Base-by-base conservation (phyloP, 2,888 invertebrate species). In the Alentia gelatinosa region DNA sequence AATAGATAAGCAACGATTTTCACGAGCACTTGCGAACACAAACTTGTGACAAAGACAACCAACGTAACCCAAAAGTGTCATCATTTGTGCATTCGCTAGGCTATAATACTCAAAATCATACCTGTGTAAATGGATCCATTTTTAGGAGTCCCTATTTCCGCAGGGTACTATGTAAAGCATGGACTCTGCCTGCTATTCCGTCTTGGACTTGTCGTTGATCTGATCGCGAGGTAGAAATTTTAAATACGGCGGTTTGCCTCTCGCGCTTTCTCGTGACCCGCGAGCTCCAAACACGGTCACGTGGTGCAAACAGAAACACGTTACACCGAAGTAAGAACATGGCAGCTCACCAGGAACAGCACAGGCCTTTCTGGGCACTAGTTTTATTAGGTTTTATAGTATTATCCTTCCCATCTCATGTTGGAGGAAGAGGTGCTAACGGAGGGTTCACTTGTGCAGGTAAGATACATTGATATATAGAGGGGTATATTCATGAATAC, bases 211-310 rank as follows among this genome's bases (percentile, higher is more conserved):
- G 3, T 9, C 35, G 86, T 79, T 79, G 50, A 50, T 86, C 86
- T 33, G 47, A 50, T 47, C 30, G 15, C n/a, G 19, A 37, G n/a
- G 86, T 50, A 33, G 42, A 23, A 91, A 89, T 91, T 95, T 94
- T 93, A 93, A 94, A 94, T 92, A 94, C 94, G 94, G 95, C 94
- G 94, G 95, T 94, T 94, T 91, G 93, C 92, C 86, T 94, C 92
- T 93, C 94, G 94, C 90, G 89, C n/a, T 90, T 50, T 94, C 93
- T 93, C 94, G 94, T 90, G 91, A n/a, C 30, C 47, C 79, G 39
- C 79, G 79, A 79, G 39, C 15, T 37, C 39, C 37, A 86, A 86
- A 47, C 86, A 86, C 42, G 47, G 47, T 86, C 47, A 47, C 86
- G 50, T 86, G 86, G 35, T 86, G 50, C 86, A 86, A 86, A 86